These are phyloP conservation scores for Caenorhabditis wallacei DNA, from an alignment of 2,888 invertebrate genomes.

Conservation along the genomic window DNA sequence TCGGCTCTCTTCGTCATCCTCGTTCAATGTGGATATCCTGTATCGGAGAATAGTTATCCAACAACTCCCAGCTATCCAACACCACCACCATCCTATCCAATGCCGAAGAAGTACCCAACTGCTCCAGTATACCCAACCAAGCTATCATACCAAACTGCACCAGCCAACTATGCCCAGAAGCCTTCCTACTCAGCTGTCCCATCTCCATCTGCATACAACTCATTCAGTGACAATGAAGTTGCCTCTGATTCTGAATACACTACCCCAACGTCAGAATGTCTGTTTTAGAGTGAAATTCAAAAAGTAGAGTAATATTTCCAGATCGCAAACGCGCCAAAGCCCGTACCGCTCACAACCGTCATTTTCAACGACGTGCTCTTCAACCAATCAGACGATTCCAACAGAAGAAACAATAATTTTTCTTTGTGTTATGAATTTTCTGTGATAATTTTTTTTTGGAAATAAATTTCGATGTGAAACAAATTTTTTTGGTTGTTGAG, in stretches of 20 bases:
- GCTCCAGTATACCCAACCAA: slow-evolving; percentile 21
- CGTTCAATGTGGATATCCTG: slow-evolving; percentile 24
- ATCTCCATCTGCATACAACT: slow-evolving; percentile 10
- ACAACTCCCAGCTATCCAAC: slow-evolving; percentile 20
- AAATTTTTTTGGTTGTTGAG: too few relatives aligned
- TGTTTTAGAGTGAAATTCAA: not conserved
- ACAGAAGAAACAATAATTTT: slow-evolving; percentile 26
- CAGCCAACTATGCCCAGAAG: slow-evolving; percentile 22
- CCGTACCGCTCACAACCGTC: slow-evolving; percentile 34
- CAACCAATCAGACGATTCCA: slow-evolving; percentile 47
- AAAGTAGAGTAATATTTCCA: slow-evolving; percentile 26
- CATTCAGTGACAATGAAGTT: not conserved
- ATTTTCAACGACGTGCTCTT: slow-evolving; percentile 49
- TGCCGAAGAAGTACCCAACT: not conserved
- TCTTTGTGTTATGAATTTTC: too few relatives aligned
- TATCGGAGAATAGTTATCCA: slow-evolving; percentile 28
- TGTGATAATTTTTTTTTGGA: too few relatives aligned
- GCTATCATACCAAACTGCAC: slow-evolving; percentile 16
- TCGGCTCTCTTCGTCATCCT: slow-evolving; percentile 26
- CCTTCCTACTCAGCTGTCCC: slow-evolving; percentile 37
- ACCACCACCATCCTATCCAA: slow-evolving; percentile 15
- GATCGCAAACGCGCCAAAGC: slow-evolving; percentile 44
- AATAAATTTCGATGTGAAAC: too few relatives aligned
- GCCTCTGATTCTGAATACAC: not conserved
- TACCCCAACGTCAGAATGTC: slow-evolving; percentile 17